phyloP scores from a whole-genome alignment of 2,797 vertebrate genomes.

The Melanotaenia parkinsoni region DNA sequence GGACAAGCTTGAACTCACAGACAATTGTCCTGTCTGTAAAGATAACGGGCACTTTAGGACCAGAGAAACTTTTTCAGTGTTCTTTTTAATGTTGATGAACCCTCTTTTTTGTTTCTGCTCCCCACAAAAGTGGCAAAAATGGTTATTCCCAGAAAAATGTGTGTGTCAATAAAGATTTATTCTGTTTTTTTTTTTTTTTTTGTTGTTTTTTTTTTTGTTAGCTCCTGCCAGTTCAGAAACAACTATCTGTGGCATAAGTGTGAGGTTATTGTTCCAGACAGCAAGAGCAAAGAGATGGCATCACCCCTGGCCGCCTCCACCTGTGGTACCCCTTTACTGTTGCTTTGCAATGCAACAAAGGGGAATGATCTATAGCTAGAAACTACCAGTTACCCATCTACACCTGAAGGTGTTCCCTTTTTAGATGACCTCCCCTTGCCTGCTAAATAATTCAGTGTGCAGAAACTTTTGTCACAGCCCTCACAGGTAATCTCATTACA shows the following conservation, averaged over 20 bases:
- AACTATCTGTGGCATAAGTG: not conserved
- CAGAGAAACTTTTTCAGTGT: not conserved
- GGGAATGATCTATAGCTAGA: not conserved
- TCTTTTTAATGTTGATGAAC: not conserved
- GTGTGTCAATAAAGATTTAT: not conserved
- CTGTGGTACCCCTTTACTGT: not conserved
- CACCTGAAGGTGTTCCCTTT: too few species aligned
- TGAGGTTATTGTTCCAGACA: not conserved
- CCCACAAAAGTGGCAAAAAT: too few species aligned
- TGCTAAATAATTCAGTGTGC: too few species aligned
- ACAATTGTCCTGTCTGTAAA: constrained; percentile 2
- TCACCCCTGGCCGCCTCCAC: not conserved
- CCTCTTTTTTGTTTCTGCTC: not conserved
- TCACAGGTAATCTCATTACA: too few species aligned
- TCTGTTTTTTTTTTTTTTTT: too few species aligned
- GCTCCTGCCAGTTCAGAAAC: not conserved
- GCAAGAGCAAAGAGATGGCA: not conserved
- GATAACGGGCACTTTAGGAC: not conserved
- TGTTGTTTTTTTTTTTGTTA: not conserved
- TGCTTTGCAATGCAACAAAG: not conserved
- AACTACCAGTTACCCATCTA: not conserved
- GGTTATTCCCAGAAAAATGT: too few species aligned
- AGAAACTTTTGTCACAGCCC: too few species aligned
- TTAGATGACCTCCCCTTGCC: too few species aligned
- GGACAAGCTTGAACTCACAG: constrained; percentile 18